Conservation (phyloP, 2,113 vertebrate species). For the Halichoeres trimaculatus region DNA sequence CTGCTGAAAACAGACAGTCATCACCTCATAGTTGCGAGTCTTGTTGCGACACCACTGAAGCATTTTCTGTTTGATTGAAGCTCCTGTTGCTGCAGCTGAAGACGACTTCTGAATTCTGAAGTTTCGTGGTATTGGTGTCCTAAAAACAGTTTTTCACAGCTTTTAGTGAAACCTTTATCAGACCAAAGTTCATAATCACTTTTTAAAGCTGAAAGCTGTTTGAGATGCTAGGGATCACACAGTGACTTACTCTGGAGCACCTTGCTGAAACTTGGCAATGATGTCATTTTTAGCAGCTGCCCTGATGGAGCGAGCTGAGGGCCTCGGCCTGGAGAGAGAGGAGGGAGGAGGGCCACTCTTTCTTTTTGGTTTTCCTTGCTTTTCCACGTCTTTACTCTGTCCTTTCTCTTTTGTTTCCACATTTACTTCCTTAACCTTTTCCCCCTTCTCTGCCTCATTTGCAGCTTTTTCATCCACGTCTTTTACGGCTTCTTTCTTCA, state of each 20-base stretch:
- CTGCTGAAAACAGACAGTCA: background rate
- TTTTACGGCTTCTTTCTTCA: constrained; percentile 2
- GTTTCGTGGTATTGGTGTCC: constrained; percentile 76
- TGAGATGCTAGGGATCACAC: background rate
- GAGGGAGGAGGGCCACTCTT: constrained; percentile 53
- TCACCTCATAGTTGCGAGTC: constrained; percentile 81
- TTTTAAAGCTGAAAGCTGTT: background rate
- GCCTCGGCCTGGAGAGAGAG: constrained; percentile 65
- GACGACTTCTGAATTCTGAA: constrained; percentile 82
- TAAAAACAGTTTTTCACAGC: constrained; percentile 38
- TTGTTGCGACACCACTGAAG: constrained; percentile 84
- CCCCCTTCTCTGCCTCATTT: constrained; percentile 57
- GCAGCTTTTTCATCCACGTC: constrained; percentile 21
- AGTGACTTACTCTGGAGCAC: constrained; percentile 79
- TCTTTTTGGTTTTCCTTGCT: constrained; percentile 70
- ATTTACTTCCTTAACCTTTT: constrained; percentile 40
- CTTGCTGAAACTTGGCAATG: constrained; percentile 84
- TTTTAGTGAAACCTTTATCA: background rate
- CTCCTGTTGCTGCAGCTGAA: constrained; percentile 65
- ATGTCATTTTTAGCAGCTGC: constrained; percentile 77
- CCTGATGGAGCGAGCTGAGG: constrained; percentile 64
- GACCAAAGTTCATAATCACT: background rate
- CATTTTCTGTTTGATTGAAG: constrained; percentile 84
- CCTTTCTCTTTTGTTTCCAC: constrained; percentile 59
- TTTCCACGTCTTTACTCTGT: constrained; percentile 68